Conservation (phyloP, 2,113 vertebrate genomes). For the Gnathonemus echidnorhynchus region DNA sequence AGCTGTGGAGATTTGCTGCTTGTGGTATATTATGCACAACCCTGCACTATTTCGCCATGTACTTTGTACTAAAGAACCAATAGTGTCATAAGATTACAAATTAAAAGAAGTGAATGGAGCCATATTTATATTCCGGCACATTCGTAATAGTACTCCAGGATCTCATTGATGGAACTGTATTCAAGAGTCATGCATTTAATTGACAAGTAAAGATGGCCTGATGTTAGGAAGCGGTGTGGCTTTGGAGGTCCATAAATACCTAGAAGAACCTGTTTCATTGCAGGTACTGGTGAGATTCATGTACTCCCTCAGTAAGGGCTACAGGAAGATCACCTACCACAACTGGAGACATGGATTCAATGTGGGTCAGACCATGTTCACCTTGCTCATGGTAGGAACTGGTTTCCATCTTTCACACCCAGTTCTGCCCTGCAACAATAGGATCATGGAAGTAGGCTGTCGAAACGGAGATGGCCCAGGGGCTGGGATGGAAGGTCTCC, state of each 20-base stretch:
- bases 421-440: not conserved
- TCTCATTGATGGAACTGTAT: not conserved
- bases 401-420: not conserved
- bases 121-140: not conserved
- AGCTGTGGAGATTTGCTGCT: not conserved
- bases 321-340: conserved; percentile 70
- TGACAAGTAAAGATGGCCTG: not conserved
- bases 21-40: not conserved
- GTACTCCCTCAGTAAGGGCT: conserved; percentile 68
- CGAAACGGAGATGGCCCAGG: not conserved
- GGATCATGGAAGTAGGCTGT: not conserved
- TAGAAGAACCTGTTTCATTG: not conserved
- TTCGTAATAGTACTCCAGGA: not conserved
- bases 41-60: not conserved
- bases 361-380: conserved; percentile 74
- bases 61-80: not conserved
- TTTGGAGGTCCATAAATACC: not conserved
- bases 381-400: conserved; percentile 60
- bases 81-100: not conserved
- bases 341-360: conserved; percentile 77
- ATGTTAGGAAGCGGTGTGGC: not conserved
- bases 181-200: not conserved
- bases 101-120: not conserved
- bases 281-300: conserved; percentile 64
- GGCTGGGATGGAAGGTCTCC: not conserved